Evolutionary conservation across 2,888 invertebrate species (phyloP), one percentile per base, ranked within the genome.

Genomic region (Eupithecia exiguata): DNA sequence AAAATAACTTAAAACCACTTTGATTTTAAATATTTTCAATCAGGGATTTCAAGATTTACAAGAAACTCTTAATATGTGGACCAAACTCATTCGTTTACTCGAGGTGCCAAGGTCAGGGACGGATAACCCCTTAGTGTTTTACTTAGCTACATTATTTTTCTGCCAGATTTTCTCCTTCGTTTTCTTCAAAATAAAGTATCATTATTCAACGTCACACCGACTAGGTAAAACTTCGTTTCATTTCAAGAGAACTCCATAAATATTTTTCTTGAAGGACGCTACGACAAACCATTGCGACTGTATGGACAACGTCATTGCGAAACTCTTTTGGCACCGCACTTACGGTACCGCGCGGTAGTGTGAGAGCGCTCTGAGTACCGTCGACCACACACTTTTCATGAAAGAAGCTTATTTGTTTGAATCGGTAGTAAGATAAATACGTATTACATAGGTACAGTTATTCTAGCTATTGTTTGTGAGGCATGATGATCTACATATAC

Each of bases 181-280:
- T 49, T n/a, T 53, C 53, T 21, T 53, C 21, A 35, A 12, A 53
- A 53, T 21, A 36, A 69, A 62, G 74, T 67, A 62, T 62, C 49
- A 68, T 68, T 49, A 68, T 68, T 68, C 66, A 66, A 66, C 38
- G 40, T 66, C 68, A 68, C 36, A 65, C 65, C 18, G n/a, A 68
- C 36, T 35, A n/a, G n/a, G 58, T 53, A 71, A 53, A 66, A 35
- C 43, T 58, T 18, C 53, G n/a, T 70, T 70, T 38, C 76, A 74
- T 53, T 71, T 71, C 63, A 61, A 69, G 70, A 61, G 63, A 58
- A 68, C 69, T 67, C 69, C 71, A 72, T 74, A 74, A 74, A 74
- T 74, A 71, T 74, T 72, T 74, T 25, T 66, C 67, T 68, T 69
- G 69, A 74, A 78, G 67, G 75, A 71, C 74, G 43, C 30, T 67